Evolutionary conservation across 2,113 vertebrate species (phyloP).

Genomic region (Narcine bancroftii): DNA sequence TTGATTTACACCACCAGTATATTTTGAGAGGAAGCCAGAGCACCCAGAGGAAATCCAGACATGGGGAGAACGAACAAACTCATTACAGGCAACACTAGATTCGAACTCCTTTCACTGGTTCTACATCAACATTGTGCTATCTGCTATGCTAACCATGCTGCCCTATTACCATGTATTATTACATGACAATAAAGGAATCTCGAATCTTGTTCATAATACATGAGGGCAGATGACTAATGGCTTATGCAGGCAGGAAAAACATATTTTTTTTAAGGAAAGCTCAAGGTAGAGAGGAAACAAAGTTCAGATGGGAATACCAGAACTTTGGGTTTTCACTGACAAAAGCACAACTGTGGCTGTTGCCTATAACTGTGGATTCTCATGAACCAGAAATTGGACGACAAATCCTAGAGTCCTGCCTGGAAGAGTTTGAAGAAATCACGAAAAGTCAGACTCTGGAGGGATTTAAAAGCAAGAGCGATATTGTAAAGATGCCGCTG

Average conservation of each 20-base stretch:
- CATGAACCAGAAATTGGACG: background rate
- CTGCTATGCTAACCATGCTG: too few species aligned
- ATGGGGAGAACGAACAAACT: too few species aligned
- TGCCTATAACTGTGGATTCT: background rate
- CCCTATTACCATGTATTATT: too few species aligned
- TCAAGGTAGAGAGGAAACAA: background rate
- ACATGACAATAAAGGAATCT: too few species aligned
- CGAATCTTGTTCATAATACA: too few species aligned
- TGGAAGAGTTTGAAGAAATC: background rate
- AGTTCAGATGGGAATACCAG: background rate
- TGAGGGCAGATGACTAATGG: background rate
- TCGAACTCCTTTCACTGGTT: too few species aligned
- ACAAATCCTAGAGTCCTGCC: background rate
- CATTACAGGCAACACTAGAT: too few species aligned
- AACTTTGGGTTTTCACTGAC: too few species aligned
- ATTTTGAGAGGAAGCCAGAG: too few species aligned
- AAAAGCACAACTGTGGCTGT: background rate
- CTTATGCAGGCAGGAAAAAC: background rate
- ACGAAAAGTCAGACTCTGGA: background rate
- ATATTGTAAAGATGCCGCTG: background rate
- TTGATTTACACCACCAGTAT: too few species aligned
- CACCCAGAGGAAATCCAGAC: too few species aligned
- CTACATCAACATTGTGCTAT: too few species aligned
- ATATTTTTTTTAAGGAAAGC: background rate
- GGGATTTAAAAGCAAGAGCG: background rate